Evolutionary conservation across 2,797 vertebrate genomes (phyloP), one percentile per base, ranked within the genome.

Genomic region (Valencia hispanica): DNA sequence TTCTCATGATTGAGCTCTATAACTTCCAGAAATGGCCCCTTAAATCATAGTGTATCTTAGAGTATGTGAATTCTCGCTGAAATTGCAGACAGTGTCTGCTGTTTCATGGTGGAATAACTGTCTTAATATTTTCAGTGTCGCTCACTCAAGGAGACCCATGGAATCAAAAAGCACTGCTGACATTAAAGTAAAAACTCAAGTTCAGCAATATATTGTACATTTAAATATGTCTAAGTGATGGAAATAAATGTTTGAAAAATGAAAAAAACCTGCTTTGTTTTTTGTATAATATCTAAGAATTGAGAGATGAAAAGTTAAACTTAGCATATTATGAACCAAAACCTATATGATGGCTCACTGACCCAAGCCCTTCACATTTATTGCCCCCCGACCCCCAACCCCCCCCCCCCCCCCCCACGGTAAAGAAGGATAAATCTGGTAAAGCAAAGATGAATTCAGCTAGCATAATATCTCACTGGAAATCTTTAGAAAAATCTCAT

Each of bases 11-110:
- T 96, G 96, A 97, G 96, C 95, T 96, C 95, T 95, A 95, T 96
- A 96, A 96, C 96, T 96, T 96, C 96, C 96, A 96, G 95, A 96
- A 97, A 94, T 96, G 95, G 96, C 96, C 96, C 96, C 96, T 96
- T 97, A 97, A 97, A 97, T 97, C 96, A 96, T 94, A 95, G 95
- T 96, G 95, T 96, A 96, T 96, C 97, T 96, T 97, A 96, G 95
- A 95, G 91, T 96, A 96, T 95, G 94, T 95, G 96, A 96, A 96
- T 95, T 94, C 93, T 94, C 57, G 89, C 93, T 93, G 95, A 96
- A 96, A 96, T 96, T 94, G 96, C 95, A 93, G 95, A 94, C 94
- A 88, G 94, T 88, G 94, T 94, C 95, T 89, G 87, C 94, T 95
- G 96, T 96, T 96, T 96, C 96, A 96, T 94, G 94, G 96, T 95